These are phyloP conservation scores for Tortricodes alternella DNA, from an alignment of 2,888 invertebrate genomes.

Conservation along the genomic window DNA sequence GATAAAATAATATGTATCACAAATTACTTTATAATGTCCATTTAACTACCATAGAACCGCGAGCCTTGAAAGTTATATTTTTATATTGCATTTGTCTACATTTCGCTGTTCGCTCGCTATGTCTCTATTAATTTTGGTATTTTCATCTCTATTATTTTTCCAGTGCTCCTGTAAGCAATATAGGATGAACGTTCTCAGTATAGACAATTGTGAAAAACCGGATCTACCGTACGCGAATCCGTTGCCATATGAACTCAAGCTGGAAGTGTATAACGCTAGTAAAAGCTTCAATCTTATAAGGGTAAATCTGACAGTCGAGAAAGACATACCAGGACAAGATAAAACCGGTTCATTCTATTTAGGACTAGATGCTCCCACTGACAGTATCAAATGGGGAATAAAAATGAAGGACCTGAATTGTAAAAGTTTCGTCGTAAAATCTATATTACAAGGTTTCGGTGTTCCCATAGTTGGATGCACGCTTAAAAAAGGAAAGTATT, in stretches of 20 bases:
- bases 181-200: not conserved
- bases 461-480: not conserved
- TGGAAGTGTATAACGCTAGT: not conserved
- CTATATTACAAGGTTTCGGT: not conserved
- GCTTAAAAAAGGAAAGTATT: conserved; percentile 4
- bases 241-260: not conserved
- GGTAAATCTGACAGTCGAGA: not conserved
- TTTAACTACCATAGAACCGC: no score
- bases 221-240: not conserved
- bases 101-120: not conserved
- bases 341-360: not conserved
- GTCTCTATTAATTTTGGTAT: not conserved
- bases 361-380: not conserved
- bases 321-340: not conserved
- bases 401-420: not conserved
- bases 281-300: not conserved
- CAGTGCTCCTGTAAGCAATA: not conserved
- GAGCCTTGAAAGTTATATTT: no score
- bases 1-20: no score
- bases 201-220: not conserved
- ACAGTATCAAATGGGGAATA: conserved; percentile 4
- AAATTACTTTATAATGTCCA: no score
- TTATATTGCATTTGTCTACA: no score
- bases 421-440: not conserved
- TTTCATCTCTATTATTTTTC: not conserved